Evolutionary conservation across 2,113 vertebrate genomes (phyloP).

Genomic region (Collichthys lucidus): DNA sequence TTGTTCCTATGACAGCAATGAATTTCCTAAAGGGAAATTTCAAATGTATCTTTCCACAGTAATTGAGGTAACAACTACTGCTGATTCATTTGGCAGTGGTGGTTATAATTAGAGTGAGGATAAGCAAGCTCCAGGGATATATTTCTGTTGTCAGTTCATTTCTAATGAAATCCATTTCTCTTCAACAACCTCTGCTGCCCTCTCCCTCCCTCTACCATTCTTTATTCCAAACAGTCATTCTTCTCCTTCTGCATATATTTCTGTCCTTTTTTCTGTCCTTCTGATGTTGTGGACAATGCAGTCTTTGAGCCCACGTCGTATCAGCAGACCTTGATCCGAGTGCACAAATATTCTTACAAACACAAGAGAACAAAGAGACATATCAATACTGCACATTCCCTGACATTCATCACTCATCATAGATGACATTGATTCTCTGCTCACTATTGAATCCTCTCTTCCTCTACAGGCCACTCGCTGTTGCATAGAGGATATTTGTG

Average conservation of each 20-base stretch:
- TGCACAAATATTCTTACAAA: background rate
- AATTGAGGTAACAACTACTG: slow-evolving; percentile 51
- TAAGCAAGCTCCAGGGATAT: slow-evolving; percentile 56
- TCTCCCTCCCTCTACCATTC: background rate
- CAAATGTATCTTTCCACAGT: slow-evolving; percentile 53
- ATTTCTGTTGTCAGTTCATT: slow-evolving; percentile 61
- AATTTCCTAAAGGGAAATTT: slow-evolving; percentile 25
- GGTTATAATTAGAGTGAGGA: slow-evolving; percentile 67
- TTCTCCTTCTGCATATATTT: background rate
- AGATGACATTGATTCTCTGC: slow-evolving; percentile 27
- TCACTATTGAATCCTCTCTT: slow-evolving; percentile 32
- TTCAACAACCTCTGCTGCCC: background rate
- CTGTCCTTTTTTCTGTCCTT: slow-evolving; percentile 6
- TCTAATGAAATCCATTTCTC: slow-evolving; percentile 63
- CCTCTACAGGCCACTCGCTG: slow-evolving; percentile 5
- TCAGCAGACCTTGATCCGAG: background rate
- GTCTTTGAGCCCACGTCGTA: background rate
- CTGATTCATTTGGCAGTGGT: slow-evolving; percentile 51
- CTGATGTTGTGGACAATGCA: background rate
- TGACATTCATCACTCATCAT: slow-evolving; percentile 37
- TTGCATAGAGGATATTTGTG: background rate
- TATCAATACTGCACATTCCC: slow-evolving; percentile 27
- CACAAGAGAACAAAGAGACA: slow-evolving; percentile 23
- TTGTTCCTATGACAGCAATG: background rate
- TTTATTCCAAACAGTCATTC: background rate